These are phyloP conservation scores for Xerus inauris DNA, from an alignment of 2,113 vertebrate species.

Conservation along the genomic window DNA sequence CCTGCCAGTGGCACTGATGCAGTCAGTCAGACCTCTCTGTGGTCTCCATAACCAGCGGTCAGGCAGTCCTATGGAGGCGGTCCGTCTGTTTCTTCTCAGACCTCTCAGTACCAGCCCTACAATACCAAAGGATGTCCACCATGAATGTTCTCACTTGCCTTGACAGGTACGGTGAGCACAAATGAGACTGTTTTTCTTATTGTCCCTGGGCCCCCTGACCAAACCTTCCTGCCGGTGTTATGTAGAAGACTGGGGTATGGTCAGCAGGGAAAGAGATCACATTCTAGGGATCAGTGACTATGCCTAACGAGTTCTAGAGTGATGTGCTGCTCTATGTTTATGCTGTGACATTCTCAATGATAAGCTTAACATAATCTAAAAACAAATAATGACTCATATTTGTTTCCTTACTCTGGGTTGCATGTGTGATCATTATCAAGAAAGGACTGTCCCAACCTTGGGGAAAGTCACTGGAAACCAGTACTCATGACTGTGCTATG, in stretches of 20 bases:
- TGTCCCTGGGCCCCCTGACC: neutral
- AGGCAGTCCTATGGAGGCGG: neutral
- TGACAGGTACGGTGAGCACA: neutral
- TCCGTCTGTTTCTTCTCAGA: neutral
- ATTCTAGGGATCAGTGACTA: neutral
- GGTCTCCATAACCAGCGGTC: neutral
- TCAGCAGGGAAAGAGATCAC: neutral
- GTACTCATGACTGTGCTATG: accelerated
- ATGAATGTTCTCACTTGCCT: neutral
- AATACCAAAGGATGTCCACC: neutral
- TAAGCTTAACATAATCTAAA: neutral
- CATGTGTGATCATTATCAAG: neutral
- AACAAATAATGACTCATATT: neutral
- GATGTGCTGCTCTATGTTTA: neutral
- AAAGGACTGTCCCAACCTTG: neutral
- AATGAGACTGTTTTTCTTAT: neutral
- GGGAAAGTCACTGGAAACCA: neutral
- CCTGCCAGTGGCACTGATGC: neutral
- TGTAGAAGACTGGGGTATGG: neutral
- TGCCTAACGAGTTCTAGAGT: neutral
- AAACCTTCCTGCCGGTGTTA: neutral
- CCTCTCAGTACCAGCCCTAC: neutral
- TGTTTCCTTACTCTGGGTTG: neutral
- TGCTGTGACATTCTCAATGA: neutral
- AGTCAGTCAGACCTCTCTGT: neutral